Evolutionary conservation across 1,140 invertebrate species (phyloP), one percentile per base, ranked within the genome.

Genomic region (Adelges cooleyi): DNA sequence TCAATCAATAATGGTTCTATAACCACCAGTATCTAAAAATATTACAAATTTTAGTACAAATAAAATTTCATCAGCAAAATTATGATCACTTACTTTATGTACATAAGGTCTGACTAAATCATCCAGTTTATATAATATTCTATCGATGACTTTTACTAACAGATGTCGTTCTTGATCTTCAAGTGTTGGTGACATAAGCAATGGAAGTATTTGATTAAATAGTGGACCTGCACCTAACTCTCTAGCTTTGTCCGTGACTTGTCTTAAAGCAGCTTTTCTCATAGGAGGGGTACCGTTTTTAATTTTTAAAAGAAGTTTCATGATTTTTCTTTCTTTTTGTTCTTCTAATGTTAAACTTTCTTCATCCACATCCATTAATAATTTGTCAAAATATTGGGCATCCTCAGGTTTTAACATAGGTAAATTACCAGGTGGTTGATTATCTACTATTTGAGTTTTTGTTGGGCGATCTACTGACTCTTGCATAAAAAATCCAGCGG

Each of bases 221-320:
- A 99, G 77, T 0, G 96, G 93, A 0, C 96, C 96, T 0, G 97
- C 96, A 0, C 97, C 97, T 72, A 99, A 97, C 75, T 98, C 95
- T 33, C 96, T 79, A 0, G 96, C 95, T 74, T 99, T 99, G 74
- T 99, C 95, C 1, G 97, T 99, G 59, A 99, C 99, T 76, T 99
- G 95, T 68, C 96, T 79, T 3, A 99, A 75, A 2, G 95, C 95
- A 11, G 94, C 92, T 79, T 99, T 99, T 67, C 97, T 82, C 95
- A 99, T 98, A 0, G 96, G 96, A 17, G 97, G 97, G 6, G 96
- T 98, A 13, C 97, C 97, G 75, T 99, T 99, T 79, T 99, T 99
- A 51, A 99, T 99, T 77, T 98, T 99, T 38, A 99, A 77, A 59
- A 99, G 74, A 2, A 99, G 77, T 73, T 96, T 97, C 97, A 99